Conservation (phyloP, 2,888 invertebrate species). For the Cyclophora albipunctata region DNA sequence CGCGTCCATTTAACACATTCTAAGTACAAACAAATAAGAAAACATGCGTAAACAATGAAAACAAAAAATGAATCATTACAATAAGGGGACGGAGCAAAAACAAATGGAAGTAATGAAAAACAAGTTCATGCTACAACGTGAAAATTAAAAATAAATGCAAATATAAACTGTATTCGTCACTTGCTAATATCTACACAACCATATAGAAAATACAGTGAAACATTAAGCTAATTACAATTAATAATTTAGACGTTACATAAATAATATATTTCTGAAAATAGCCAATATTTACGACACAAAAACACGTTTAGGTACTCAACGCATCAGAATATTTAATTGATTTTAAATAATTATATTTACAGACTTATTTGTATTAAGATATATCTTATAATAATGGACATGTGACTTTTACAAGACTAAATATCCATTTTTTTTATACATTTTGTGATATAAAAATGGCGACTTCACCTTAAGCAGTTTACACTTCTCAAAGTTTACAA, state of each 20-base stretch:
- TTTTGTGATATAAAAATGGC: no score
- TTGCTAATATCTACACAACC: constrained; percentile 50
- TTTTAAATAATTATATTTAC: constrained; percentile 34
- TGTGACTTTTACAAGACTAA: constrained; percentile 43
- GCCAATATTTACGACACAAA: constrained; percentile 36
- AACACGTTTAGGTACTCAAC: constrained; percentile 40
- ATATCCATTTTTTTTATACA: constrained; percentile 24
- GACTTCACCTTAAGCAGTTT: no score
- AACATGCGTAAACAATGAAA: no score
- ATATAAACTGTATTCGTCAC: constrained; percentile 34
- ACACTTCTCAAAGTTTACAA: no score
- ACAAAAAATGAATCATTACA: constrained; percentile 26
- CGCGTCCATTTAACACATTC: no score
- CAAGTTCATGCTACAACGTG: constrained; percentile 22
- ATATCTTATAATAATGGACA: constrained; percentile 51
- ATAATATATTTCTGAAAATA: constrained; percentile 46
- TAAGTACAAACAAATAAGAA: no score
- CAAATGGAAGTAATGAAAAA: constrained; percentile 22
- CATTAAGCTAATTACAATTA: constrained; percentile 30
- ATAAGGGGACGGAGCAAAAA: constrained; percentile 2
- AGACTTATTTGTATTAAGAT: constrained; percentile 29
- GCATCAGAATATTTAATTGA: constrained; percentile 33
- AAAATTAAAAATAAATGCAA: constrained; percentile 46
- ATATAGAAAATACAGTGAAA: constrained; percentile 32
- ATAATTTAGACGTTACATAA: constrained; percentile 15